Base-by-base conservation (phyloP, 2,797 vertebrate genomes). In the Acestrorhynchus altus region DNA sequence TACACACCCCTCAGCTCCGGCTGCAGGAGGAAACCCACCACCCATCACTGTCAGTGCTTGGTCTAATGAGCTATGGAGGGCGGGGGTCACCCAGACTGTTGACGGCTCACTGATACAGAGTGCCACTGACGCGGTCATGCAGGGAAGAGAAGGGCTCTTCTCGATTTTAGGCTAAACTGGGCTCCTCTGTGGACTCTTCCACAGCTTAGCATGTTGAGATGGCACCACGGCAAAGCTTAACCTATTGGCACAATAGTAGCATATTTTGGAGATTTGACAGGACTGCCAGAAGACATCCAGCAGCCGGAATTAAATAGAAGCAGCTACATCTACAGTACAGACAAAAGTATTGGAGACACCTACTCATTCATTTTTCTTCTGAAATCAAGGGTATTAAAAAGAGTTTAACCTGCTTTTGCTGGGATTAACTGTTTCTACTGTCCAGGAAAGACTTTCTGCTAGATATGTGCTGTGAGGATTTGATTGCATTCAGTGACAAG, bases 71-170 rank as follows among this genome's bases (percentile, higher is more conserved):
- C 85, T 84, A 90, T 91, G 90, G 88, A 88, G 93, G 89, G 82
- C 90, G 66, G 86, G 76, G 93, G 94, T 92, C 92, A 94, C n/a
- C n/a, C n/a, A n/a, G n/a, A n/a, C n/a, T n/a, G n/a, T n/a, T n/a
- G n/a, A 93, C 93, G 91, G 86, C 92, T 91, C 94, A 93, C 94
- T 94, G 93, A 94, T 94, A 93, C 93, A 89, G 86, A 86, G 88
- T 85, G 69, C n/a, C n/a, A n/a, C n/a, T n/a, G n/a, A 66, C 65
- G 7, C 6, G 77, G 60, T 46, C n/a, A 68, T 72, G 81, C 78
- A 74, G 71, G 72, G 70, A 77, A 79, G 80, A 72, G 42, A 83
- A 83, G 61, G 65, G 74, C 42, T 77, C 40, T 47, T 64, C 59
- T 15, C 5, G 54, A 46, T 11, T 60, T 59, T 76, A 44, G 12